Conservation (phyloP, 2,797 vertebrate species). For the Tokudaia tokunoshimensis region DNA sequence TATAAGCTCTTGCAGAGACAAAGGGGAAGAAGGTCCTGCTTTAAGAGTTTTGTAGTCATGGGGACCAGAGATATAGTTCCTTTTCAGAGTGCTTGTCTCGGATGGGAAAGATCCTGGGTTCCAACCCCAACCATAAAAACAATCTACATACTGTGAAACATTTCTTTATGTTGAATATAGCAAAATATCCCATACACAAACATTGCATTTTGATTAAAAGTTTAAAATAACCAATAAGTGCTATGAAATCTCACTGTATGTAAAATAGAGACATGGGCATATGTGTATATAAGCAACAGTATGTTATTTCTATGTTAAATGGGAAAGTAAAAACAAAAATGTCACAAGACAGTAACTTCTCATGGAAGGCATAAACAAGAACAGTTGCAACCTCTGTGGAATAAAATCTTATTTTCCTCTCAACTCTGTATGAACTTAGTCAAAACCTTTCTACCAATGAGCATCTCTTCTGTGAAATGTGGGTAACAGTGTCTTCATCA, state of each 20-base stretch:
- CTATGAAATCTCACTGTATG: background rate
- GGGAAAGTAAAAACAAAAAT: background rate
- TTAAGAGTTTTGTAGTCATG: background rate
- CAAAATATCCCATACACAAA: no score
- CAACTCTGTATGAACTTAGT: background rate
- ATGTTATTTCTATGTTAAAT: background rate
- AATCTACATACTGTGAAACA: background rate
- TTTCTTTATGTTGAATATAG: background rate
- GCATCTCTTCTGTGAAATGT: background rate
- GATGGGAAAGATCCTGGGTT: background rate
- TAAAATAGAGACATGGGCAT: background rate
- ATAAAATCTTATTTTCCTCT: background rate
- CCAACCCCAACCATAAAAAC: background rate
- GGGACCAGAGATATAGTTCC: background rate
- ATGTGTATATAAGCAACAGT: background rate
- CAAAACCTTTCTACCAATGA: background rate
- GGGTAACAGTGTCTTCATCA: background rate
- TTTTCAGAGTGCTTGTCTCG: background rate
- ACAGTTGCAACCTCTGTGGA: background rate
- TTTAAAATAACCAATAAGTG: background rate
- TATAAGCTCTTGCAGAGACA: slow-evolving; percentile 24
- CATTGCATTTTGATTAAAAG: background rate
- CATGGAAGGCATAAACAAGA: background rate
- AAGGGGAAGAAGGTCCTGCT: background rate
- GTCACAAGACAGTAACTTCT: background rate